These are phyloP conservation scores for Cherax quadricarinatus DNA, from an alignment of 1,140 invertebrate genomes.

Conservation along the genomic window DNA sequence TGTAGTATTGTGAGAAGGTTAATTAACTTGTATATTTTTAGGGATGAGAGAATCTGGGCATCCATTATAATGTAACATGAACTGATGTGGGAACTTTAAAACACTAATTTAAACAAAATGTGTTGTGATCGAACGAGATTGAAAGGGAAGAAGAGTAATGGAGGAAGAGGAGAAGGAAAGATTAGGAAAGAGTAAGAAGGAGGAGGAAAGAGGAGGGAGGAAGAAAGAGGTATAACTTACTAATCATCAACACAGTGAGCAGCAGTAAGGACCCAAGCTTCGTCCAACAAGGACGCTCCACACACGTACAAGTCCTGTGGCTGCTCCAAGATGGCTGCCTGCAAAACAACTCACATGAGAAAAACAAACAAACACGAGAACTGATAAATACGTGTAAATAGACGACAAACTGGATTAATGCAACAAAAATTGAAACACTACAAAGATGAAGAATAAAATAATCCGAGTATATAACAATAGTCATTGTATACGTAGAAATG, in stretches of 20 bases:
- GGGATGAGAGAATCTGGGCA: too few species aligned
- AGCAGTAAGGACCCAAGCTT: slow-evolving; percentile 80
- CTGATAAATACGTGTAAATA: neutral
- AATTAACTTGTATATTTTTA: too few species aligned
- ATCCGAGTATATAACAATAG: too few species aligned
- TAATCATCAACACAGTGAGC: slow-evolving; percentile 81
- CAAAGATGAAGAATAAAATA: neutral
- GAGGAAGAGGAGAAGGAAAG: neutral
- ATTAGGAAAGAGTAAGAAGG: too few species aligned
- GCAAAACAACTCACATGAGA: slow-evolving; percentile 33
- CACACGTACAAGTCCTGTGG: slow-evolving; percentile 79
- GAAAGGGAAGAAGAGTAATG: too few species aligned
- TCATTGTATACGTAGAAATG: too few species aligned
- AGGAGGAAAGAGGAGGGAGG: neutral
- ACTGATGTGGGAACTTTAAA: too few species aligned
- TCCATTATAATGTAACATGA: too few species aligned
- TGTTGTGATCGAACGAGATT: too few species aligned
- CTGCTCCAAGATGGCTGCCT: slow-evolving; percentile 78
- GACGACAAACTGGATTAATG: neutral
- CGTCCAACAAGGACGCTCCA: slow-evolving; percentile 80
- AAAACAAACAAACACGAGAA: neutral
- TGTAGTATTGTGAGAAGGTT: too few species aligned
- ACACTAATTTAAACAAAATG: too few species aligned
- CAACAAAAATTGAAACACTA: neutral
- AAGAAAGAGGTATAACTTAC: slow-evolving; percentile 74